Percentiles rank a stretch among this genome's conserved stretches.
phyloP scores from a whole-genome alignment of 2,797 vertebrate species.

The Hemitrygon akajei region DNA sequence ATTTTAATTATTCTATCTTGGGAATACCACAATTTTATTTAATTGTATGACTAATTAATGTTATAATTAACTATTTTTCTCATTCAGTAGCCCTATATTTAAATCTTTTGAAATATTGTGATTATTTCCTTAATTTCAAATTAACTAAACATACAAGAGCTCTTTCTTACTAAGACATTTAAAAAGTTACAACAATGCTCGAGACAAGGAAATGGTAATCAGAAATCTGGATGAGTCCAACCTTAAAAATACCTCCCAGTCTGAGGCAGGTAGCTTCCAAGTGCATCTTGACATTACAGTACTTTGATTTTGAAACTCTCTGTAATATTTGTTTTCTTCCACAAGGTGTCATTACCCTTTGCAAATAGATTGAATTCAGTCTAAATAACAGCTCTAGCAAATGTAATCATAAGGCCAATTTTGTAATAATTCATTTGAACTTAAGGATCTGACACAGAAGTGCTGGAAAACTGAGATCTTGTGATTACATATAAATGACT shows the following conservation, averaged over 20 bases:
- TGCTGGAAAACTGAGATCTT: not conserved
- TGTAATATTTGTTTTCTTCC: conserved; percentile 31
- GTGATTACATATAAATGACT: not conserved
- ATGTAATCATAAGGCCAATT: not conserved
- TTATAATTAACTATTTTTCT: too few relatives aligned
- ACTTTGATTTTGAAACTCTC: not conserved
- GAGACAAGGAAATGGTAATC: not conserved
- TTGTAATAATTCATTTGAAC: not conserved
- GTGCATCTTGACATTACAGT: not conserved
- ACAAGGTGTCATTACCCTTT: conserved; percentile 30
- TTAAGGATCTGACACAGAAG: not conserved
- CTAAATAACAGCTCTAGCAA: not conserved
- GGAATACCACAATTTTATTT: too few relatives aligned
- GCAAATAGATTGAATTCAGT: not conserved
- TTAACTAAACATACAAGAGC: not conserved
- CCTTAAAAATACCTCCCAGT: not conserved
- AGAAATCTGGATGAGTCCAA: not conserved
- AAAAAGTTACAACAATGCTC: not conserved
- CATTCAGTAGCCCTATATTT: too few relatives aligned
- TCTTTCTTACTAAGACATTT: not conserved
- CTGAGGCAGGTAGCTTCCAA: not conserved
- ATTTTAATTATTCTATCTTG: too few relatives aligned
- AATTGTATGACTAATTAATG: too few relatives aligned
- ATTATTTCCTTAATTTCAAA: not conserved
- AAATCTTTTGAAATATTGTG: too few relatives aligned